Evolutionary conservation across 2,797 vertebrate genomes (phyloP).

Genomic region (Pterois miles): DNA sequence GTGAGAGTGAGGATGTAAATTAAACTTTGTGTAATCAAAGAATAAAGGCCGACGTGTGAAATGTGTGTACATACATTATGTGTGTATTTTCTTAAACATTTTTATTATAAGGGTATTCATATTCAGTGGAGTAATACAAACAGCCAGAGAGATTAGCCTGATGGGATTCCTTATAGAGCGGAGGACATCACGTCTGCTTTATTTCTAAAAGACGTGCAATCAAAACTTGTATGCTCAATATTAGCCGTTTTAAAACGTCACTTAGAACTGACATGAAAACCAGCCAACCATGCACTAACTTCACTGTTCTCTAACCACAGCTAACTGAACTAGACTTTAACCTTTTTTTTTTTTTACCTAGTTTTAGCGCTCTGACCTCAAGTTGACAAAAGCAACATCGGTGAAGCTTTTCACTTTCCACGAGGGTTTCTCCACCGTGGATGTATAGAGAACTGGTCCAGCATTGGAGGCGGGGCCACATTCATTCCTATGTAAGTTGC

Average conservation of each 20-base stretch:
- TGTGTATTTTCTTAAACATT: neutral
- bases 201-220: neutral
- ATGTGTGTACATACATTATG: neutral
- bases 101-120: neutral
- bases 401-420: no score
- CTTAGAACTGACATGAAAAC: neutral
- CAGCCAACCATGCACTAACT: no score
- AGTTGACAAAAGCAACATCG: no score
- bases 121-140: neutral
- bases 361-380: no score
- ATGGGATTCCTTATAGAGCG: neutral
- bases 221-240: neutral
- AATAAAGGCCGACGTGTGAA: neutral
- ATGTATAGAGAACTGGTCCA: no score
- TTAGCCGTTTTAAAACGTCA: neutral
- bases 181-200: neutral
- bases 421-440: no score
- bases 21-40: slow-evolving; percentile 12
- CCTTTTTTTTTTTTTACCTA: no score
- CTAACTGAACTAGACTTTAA: no score
- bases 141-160: neutral
- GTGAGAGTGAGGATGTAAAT: slow-evolving; percentile 1
- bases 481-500: no score
- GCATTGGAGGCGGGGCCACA: no score
- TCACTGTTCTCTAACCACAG: no score